A percentile compares a stretch with the other conserved stretches of the same genome.
Conservation (phyloP, 2,113 vertebrate species). For the Cynopterus brachyotis region DNA sequence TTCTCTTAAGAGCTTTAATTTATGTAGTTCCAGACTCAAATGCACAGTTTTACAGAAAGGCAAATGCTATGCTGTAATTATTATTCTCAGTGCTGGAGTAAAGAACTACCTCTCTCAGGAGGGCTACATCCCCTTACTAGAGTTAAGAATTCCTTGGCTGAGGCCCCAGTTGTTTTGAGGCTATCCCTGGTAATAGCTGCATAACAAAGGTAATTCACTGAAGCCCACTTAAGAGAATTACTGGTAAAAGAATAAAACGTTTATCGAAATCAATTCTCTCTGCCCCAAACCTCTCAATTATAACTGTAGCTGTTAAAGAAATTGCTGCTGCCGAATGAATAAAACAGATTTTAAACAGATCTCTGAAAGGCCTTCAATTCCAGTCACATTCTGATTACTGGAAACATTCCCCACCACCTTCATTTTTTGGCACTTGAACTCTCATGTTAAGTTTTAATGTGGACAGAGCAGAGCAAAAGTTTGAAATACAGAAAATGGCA, state of each 20-base stretch:
- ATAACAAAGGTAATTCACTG: slow-evolving; percentile 66
- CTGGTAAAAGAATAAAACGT: slow-evolving; percentile 67
- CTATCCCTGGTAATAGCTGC: slow-evolving; percentile 43
- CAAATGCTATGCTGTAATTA: slow-evolving; percentile 6
- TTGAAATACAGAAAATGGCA: not conserved
- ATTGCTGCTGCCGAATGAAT: slow-evolving; percentile 51
- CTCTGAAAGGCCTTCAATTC: slow-evolving; percentile 50
- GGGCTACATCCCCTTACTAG: not conserved
- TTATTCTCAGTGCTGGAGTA: not conserved
- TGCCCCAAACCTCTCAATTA: slow-evolving; percentile 60
- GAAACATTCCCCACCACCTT: not conserved
- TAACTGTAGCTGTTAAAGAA: slow-evolving; percentile 57
- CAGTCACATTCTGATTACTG: slow-evolving; percentile 47
- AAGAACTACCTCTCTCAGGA: not conserved
- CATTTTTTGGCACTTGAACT: not conserved
- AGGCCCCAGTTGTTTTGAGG: slow-evolving; percentile 35
- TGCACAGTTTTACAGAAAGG: not conserved
- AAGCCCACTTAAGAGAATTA: slow-evolving; percentile 66
- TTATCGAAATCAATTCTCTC: slow-evolving; percentile 70
- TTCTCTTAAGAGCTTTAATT: slow-evolving; percentile 42
- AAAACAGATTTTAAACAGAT: slow-evolving; percentile 57
- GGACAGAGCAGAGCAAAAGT: not conserved
- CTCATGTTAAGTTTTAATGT: not conserved
- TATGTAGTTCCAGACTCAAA: not conserved
- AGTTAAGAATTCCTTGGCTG: slow-evolving; percentile 55